Conservation (phyloP, 2,888 invertebrate genomes). For the Microchrysa polita region DNA sequence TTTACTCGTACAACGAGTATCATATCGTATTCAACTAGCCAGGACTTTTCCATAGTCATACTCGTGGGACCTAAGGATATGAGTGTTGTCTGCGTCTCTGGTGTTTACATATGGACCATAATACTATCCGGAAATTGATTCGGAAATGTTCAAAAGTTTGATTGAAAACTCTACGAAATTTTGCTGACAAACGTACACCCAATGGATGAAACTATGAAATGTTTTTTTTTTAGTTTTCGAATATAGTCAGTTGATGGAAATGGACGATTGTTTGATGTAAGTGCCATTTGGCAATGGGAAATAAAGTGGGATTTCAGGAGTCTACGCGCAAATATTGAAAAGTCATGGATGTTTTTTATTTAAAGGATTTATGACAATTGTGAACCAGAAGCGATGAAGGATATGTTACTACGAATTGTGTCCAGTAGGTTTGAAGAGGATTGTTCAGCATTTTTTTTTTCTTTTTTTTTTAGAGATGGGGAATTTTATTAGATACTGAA, state of each 20-base stretch:
- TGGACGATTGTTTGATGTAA: slow-evolving; percentile 1
- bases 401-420: no score
- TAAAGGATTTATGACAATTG: no score
- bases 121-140: slow-evolving; percentile 29
- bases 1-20: neutral
- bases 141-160: slow-evolving; percentile 40
- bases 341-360: no score
- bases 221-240: no score
- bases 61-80: neutral
- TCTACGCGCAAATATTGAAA: neutral
- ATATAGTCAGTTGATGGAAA: no score
- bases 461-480: no score
- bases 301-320: neutral
- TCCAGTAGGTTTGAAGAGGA: no score
- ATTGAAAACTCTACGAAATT: slow-evolving; percentile 28
- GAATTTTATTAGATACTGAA: no score
- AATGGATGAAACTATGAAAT: neutral
- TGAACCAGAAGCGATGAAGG: no score
- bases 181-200: neutral
- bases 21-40: neutral
- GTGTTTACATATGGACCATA: slow-evolving; percentile 8
- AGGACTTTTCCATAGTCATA: neutral
- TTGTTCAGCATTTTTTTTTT: no score
- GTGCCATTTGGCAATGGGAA: neutral
- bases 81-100: neutral